Evolutionary conservation across 2,888 invertebrate genomes (phyloP).

Genomic region (Acanthosepion pharaonis): DNA sequence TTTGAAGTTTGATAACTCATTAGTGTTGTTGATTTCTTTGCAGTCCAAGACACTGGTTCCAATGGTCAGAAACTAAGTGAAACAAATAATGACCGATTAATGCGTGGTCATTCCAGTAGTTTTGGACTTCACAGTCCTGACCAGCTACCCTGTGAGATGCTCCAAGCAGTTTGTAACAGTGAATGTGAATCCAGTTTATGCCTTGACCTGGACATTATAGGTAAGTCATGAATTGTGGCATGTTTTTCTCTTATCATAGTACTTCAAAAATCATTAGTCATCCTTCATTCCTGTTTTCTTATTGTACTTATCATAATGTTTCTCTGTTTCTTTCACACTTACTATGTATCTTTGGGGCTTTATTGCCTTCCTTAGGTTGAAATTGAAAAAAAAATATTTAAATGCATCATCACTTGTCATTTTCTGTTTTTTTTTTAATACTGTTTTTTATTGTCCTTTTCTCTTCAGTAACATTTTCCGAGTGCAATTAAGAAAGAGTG

Average conservation of each 20-base stretch:
- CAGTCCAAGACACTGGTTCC: constrained; percentile 52
- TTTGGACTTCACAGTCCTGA: constrained; percentile 71
- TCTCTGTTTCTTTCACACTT: too few relatives aligned
- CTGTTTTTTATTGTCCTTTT: too few relatives aligned
- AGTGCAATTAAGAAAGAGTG: too few relatives aligned
- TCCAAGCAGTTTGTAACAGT: constrained; percentile 63
- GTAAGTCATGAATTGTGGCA: constrained; percentile 54
- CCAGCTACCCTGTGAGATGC: constrained; percentile 66
- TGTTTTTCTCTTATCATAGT: too few relatives aligned
- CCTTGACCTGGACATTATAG: constrained; percentile 90
- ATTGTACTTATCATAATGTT: too few relatives aligned
- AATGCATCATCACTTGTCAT: too few relatives aligned
- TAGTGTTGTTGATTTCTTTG: constrained; percentile 6
- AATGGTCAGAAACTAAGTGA: constrained; percentile 47
- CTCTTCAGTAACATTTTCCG: too few relatives aligned
- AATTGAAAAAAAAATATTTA: too few relatives aligned
- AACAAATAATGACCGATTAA: background rate
- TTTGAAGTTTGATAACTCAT: background rate
- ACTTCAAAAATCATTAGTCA: too few relatives aligned
- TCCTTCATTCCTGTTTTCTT: background rate
- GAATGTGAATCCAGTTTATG: constrained; percentile 76
- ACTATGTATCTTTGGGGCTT: too few relatives aligned
- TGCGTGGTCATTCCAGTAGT: constrained; percentile 61
- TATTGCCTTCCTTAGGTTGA: too few relatives aligned
- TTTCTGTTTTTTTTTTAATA: too few relatives aligned